Conservation (phyloP, 2,797 vertebrate genomes). For the Pteronotus mesoamericanus region DNA sequence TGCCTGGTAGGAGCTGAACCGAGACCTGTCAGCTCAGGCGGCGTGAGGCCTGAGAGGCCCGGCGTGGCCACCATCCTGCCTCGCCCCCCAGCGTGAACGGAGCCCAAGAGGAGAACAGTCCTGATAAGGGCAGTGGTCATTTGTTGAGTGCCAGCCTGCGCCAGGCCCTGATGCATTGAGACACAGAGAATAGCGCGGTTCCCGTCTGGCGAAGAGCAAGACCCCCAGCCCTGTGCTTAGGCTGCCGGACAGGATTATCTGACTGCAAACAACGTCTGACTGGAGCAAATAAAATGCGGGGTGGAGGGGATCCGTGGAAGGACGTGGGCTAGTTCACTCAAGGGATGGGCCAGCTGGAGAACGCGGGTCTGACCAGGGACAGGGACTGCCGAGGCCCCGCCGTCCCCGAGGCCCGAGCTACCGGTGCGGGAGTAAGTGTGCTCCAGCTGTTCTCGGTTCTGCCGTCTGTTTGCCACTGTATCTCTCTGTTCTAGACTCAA, state of each 20-base stretch:
- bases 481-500: background rate
- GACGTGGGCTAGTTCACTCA: fast-evolving
- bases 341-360: background rate
- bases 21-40: background rate
- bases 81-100: background rate
- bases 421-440: background rate
- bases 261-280: too few relatives aligned
- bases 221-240: background rate
- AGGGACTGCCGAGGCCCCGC: fast-evolving
- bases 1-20: background rate
- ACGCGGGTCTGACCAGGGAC: fast-evolving
- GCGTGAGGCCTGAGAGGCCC: fast-evolving
- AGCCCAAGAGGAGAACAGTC: background rate
- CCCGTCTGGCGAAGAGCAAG: background rate
- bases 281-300: background rate
- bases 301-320: fast-evolving
- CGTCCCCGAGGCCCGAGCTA: fast-evolving
- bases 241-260: background rate
- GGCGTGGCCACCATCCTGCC: background rate
- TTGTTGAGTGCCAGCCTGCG: background rate
- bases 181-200: background rate
- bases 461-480: background rate
- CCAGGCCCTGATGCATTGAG: background rate
- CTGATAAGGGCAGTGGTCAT: fast-evolving
- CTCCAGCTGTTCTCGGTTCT: background rate